A percentile compares a stretch with the other conserved stretches of the same genome.
Conservation (phyloP, 2,888 invertebrate genomes). For the Ornithoptera alexandrae region DNA sequence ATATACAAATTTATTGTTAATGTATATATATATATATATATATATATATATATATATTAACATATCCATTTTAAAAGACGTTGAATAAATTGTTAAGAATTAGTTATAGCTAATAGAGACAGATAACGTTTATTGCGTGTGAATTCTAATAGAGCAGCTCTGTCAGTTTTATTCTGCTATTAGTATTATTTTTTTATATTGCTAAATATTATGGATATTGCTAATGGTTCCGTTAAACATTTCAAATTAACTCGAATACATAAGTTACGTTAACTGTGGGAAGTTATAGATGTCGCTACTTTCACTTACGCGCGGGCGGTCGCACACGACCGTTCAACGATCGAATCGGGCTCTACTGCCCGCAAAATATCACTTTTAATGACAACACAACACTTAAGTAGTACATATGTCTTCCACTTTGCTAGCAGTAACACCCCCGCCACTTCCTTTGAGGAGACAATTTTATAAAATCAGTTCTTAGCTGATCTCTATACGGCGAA, state of each 20-base stretch:
- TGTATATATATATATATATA: conserved; percentile 18
- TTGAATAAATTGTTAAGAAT: conserved; percentile 7
- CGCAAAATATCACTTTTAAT: no score
- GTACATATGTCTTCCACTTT: no score
- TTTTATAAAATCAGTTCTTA: no score
- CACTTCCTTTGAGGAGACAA: no score
- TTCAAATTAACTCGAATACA: neutral
- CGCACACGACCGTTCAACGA: no score
- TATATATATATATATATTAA: conserved; percentile 9
- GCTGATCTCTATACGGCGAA: no score
- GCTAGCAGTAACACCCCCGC: no score
- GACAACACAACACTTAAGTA: no score
- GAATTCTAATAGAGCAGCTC: conserved; percentile 1
- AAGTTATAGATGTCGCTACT: no score
- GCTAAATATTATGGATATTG: neutral
- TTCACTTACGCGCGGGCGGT: no score
- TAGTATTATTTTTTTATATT: neutral
- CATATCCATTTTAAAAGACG: conserved; percentile 16
- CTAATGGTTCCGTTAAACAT: neutral
- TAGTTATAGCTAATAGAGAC: conserved; percentile 22
- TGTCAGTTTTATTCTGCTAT: neutral
- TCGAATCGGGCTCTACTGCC: no score
- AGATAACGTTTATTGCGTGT: conserved; percentile 15
- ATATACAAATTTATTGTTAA: conserved; percentile 32
- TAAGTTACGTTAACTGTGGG: no score